Percentiles rank a stretch among this genome's conserved stretches.
phyloP scores from a whole-genome alignment of 1,140 invertebrate genomes.

The Marisa cornuarietis region DNA sequence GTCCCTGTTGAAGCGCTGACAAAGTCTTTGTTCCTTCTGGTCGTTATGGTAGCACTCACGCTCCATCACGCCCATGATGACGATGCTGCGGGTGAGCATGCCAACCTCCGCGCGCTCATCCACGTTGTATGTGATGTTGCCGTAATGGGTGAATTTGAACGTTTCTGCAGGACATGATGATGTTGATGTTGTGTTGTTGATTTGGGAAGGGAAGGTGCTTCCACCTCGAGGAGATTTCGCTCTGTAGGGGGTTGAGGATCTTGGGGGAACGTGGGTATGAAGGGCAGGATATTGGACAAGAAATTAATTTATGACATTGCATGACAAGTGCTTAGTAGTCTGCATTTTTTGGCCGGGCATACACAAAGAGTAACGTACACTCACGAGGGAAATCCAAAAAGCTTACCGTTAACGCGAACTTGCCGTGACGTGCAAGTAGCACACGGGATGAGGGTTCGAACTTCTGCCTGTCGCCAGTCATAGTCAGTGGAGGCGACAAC shows the following conservation, averaged over 20 bases:
- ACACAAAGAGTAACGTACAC: too few relatives aligned
- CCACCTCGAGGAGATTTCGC: too few relatives aligned
- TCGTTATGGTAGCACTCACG: slow-evolving; percentile 21
- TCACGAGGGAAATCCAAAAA: background rate
- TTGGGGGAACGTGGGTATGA: too few relatives aligned
- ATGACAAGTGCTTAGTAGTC: too few relatives aligned
- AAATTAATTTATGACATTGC: too few relatives aligned
- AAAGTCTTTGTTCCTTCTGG: slow-evolving; percentile 20
- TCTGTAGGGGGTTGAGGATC: too few relatives aligned
- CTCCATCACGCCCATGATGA: slow-evolving; percentile 40
- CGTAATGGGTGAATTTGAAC: slow-evolving; percentile 37
- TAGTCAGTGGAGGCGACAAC: slow-evolving; percentile 48
- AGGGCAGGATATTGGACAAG: too few relatives aligned
- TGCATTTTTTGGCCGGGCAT: too few relatives aligned
- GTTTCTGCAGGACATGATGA: slow-evolving; percentile 7
- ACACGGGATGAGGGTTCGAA: slow-evolving; percentile 33
- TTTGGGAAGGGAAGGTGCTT: too few relatives aligned
- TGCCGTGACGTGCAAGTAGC: slow-evolving; percentile 27
- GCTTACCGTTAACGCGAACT: slow-evolving; percentile 37
- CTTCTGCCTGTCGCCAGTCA: slow-evolving; percentile 48
- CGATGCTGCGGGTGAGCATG: slow-evolving; percentile 40
- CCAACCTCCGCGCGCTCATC: slow-evolving; percentile 48
- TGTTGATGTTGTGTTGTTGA: too few relatives aligned
- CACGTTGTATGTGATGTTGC: slow-evolving; percentile 35
- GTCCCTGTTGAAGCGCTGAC: slow-evolving; percentile 33